phyloP scores from a whole-genome alignment of 2,113 vertebrate species.

The Beaufortia kweichowensis region DNA sequence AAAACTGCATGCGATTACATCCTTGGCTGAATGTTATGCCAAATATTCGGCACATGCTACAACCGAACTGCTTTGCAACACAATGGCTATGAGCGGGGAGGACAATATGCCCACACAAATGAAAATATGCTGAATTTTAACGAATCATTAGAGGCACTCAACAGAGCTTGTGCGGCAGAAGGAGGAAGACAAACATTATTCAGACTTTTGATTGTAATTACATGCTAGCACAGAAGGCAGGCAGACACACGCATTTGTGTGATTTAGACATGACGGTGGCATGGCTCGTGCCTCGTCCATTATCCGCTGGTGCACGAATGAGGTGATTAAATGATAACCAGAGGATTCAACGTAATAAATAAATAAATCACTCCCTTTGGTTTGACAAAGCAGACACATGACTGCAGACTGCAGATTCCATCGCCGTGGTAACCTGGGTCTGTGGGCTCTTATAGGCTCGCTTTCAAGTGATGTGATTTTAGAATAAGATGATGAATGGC shows the following conservation, averaged over 20 bases:
- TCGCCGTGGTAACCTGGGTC: conserved; percentile 29
- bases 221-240: conserved; percentile 34
- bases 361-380: neutral
- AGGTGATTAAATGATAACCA: conserved; percentile 23
- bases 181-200: neutral
- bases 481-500: conserved; percentile 55
- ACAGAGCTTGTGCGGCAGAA: conserved; percentile 13
- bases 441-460: conserved; percentile 46
- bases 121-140: conserved; percentile 22
- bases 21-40: neutral
- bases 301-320: conserved; percentile 3
- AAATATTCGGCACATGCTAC: neutral
- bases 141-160: conserved; percentile 8
- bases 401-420: conserved; percentile 13
- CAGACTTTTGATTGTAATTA: conserved; percentile 51
- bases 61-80: conserved; percentile 11
- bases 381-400: neutral
- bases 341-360: neutral
- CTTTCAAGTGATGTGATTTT: conserved; percentile 47
- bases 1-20: neutral
- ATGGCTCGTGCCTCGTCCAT: conserved; percentile 18
- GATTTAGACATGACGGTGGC: conserved; percentile 17
- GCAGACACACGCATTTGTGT: conserved; percentile 33
- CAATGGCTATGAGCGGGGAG: neutral
- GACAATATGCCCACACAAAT: conserved; percentile 30